Evolutionary conservation across 1,140 invertebrate species (phyloP).

Genomic region (Helicoverpa zea): DNA sequence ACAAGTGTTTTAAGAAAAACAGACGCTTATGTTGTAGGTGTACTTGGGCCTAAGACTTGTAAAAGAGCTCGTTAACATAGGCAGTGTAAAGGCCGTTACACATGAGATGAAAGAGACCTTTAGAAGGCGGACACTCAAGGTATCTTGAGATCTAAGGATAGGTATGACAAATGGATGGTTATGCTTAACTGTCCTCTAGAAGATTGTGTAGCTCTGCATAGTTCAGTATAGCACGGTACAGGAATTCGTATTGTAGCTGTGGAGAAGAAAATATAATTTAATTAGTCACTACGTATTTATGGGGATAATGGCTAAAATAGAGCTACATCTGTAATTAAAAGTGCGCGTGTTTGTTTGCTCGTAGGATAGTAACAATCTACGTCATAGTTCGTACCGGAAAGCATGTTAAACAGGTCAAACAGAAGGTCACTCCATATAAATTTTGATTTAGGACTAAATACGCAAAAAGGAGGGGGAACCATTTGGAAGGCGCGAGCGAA

Average conservation of each 20-base stretch:
- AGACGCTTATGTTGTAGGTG: no score
- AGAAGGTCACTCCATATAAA: not conserved
- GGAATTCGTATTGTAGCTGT: conserved; percentile 96
- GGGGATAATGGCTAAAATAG: no score
- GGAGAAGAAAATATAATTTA: conserved; percentile 72
- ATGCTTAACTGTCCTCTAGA: conserved; percentile 84
- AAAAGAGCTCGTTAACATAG: conserved; percentile 26
- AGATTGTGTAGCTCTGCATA: conserved; percentile 94
- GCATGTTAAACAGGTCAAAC: no score
- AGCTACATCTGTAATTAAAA: no score
- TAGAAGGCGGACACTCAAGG: conserved; percentile 35
- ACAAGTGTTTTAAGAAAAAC: no score
- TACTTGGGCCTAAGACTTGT: not conserved
- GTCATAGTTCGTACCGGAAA: no score
- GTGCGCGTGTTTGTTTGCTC: no score
- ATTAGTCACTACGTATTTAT: not conserved
- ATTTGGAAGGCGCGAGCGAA: no score
- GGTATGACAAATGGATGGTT: not conserved
- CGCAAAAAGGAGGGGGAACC: no score
- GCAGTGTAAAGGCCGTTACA: conserved; percentile 3
- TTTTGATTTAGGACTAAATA: no score
- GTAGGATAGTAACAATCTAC: no score
- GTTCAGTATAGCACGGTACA: conserved; percentile 95
- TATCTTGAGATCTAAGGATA: not conserved
- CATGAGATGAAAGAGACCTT: conserved; percentile 36